A percentile compares a stretch with the other conserved stretches of the same genome.
Evolutionary conservation across 2,888 invertebrate species (phyloP).

Genomic region (Tiliacea citrago): DNA sequence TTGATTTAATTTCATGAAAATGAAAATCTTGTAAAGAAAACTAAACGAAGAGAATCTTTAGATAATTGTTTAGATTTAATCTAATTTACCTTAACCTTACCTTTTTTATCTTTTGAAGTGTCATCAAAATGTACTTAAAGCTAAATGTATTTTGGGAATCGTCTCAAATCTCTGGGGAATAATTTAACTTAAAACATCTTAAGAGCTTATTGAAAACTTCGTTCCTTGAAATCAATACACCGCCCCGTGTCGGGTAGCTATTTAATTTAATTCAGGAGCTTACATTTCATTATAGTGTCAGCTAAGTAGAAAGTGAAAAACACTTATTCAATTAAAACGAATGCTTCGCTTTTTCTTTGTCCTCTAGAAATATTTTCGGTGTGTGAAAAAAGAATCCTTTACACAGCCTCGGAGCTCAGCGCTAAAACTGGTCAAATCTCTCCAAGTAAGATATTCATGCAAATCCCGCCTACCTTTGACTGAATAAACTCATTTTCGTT

Average conservation of each 20-base stretch:
- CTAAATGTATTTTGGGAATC: slow-evolving; percentile 18
- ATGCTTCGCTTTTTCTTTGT: neutral
- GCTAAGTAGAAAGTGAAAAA: neutral
- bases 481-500: slow-evolving; percentile 29
- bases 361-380: neutral
- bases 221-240: slow-evolving; percentile 23
- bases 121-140: neutral
- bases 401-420: neutral
- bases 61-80: slow-evolving; percentile 1
- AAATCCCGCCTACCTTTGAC: slow-evolving; percentile 24
- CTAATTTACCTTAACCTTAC: no score
- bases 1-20: slow-evolving; percentile 19
- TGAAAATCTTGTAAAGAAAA: neutral
- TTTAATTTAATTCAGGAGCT: slow-evolving; percentile 21
- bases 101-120: slow-evolving; percentile 9
- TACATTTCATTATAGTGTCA: neutral
- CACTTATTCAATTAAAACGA: neutral
- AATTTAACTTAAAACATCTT: slow-evolving; percentile 19
- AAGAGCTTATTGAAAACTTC: slow-evolving; percentile 15
- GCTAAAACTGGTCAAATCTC: slow-evolving; percentile 10
- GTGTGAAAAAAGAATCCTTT: neutral
- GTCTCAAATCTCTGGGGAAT: slow-evolving; percentile 14
- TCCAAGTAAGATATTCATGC: slow-evolving; percentile 22
- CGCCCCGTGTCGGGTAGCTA: slow-evolving; percentile 9
- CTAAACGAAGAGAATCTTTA: slow-evolving; percentile 4